Evolutionary conservation across 2,113 vertebrate genomes (phyloP).

Genomic region (Antennarius striatus): DNA sequence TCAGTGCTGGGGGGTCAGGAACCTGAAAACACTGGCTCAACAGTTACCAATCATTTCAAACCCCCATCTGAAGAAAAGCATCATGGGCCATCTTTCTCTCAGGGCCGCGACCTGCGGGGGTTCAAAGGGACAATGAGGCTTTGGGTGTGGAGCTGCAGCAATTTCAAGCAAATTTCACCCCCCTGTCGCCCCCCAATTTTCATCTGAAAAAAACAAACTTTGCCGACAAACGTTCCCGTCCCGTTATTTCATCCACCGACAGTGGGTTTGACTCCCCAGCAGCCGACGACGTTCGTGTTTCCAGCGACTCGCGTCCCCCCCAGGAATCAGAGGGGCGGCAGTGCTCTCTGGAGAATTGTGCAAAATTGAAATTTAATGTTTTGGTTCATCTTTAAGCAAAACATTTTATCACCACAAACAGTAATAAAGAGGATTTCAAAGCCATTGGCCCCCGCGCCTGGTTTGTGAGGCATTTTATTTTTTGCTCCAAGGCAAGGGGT

Average conservation of each 20-base stretch:
- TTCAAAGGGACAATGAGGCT: slow-evolving; percentile 84
- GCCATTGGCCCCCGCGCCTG: slow-evolving; percentile 1
- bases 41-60: slow-evolving; percentile 93
- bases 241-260: too few relatives aligned
- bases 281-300: slow-evolving; percentile 9
- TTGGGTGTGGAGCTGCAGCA: slow-evolving; percentile 76
- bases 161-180: slow-evolving; percentile 90
- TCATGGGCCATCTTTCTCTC: slow-evolving; percentile 77
- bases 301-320: not conserved
- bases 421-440: slow-evolving; percentile 56
- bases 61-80: slow-evolving; percentile 74
- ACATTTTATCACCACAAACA: slow-evolving; percentile 55
- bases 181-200: not conserved
- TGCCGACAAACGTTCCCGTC: too few relatives aligned
- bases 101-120: slow-evolving; percentile 82
- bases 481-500: slow-evolving; percentile 31
- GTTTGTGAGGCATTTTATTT: slow-evolving; percentile 47
- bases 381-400: slow-evolving; percentile 52
- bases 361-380: slow-evolving; percentile 57
- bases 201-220: too few relatives aligned
- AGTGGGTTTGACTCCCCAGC: slow-evolving; percentile 35
- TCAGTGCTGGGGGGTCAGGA: slow-evolving; percentile 83
- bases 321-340: slow-evolving; percentile 48
- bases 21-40: slow-evolving; percentile 87
- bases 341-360: slow-evolving; percentile 33